phyloP scores from a whole-genome alignment of 2,888 invertebrate species.

The Julus scanicus region DNA sequence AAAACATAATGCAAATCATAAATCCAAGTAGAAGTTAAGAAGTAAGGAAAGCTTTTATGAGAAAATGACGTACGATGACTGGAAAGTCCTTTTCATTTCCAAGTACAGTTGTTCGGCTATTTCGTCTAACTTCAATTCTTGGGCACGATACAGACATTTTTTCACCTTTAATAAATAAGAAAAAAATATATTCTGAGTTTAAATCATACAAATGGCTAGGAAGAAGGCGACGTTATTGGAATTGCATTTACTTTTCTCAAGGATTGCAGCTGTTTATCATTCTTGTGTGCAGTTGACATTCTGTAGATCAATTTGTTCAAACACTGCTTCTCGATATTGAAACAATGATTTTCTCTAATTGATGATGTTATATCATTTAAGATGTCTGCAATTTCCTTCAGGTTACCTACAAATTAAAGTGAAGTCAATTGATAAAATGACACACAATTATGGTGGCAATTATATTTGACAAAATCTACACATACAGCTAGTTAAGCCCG shows the following conservation, averaged over 20 bases:
- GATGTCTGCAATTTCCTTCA: background rate
- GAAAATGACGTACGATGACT: background rate
- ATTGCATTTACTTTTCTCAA: background rate
- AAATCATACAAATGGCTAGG: too few relatives aligned
- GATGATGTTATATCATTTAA: conserved; percentile 37
- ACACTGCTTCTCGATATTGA: background rate
- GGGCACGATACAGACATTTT: conserved; percentile 11
- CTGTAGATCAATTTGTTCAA: background rate
- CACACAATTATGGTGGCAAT: too few relatives aligned
- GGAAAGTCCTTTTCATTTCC: background rate
- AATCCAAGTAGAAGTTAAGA: background rate
- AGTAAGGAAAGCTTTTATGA: background rate
- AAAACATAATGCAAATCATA: background rate
- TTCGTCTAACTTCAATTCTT: background rate
- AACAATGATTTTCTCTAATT: background rate
- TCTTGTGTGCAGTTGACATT: background rate
- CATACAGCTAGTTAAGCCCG: too few relatives aligned
- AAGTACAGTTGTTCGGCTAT: background rate
- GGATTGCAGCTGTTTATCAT: background rate
- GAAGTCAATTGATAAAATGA: background rate
- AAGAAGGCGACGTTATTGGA: too few relatives aligned
- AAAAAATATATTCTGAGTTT: background rate
- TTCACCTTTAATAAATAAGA: background rate
- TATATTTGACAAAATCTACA: too few relatives aligned
- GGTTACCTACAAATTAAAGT: background rate